phyloP scores from a whole-genome alignment of 2,797 vertebrate species.

The Gymnopithys bicolor region DNA sequence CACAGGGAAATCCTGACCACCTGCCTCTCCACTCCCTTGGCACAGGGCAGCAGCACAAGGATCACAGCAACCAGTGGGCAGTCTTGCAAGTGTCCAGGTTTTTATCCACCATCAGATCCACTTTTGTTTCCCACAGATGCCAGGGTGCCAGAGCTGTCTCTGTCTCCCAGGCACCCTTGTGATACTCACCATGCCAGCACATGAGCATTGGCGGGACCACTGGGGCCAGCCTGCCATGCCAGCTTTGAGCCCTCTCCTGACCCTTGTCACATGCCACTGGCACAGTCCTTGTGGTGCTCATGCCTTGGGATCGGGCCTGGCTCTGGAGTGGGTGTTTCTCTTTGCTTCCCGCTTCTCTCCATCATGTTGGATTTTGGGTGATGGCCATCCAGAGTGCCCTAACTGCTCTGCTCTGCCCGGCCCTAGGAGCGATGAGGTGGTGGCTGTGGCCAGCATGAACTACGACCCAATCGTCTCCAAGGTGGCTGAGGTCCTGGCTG shows the following conservation, averaged over 20 bases:
- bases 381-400: background rate
- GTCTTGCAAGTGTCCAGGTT: background rate
- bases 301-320: background rate
- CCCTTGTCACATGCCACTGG: background rate
- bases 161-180: background rate
- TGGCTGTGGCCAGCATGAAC: conserved; percentile 98
- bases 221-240: background rate
- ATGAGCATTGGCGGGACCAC: accelerated
- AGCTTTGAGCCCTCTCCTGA: background rate
- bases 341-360: background rate
- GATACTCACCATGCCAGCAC: background rate
- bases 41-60: background rate
- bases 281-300: background rate
- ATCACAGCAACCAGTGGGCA: background rate
- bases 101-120: background rate
- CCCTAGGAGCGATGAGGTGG: conserved; percentile 92
- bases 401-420: conserved; percentile 12
- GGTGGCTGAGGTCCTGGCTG: conserved; percentile 94
- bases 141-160: background rate
- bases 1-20: background rate
- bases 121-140: background rate
- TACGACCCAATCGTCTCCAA: conserved; percentile 97
- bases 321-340: background rate
- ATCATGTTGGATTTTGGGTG: background rate
- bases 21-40: background rate